These are phyloP conservation scores for Thyatira batis DNA, from an alignment of 2,888 invertebrate species.

Conservation along the genomic window DNA sequence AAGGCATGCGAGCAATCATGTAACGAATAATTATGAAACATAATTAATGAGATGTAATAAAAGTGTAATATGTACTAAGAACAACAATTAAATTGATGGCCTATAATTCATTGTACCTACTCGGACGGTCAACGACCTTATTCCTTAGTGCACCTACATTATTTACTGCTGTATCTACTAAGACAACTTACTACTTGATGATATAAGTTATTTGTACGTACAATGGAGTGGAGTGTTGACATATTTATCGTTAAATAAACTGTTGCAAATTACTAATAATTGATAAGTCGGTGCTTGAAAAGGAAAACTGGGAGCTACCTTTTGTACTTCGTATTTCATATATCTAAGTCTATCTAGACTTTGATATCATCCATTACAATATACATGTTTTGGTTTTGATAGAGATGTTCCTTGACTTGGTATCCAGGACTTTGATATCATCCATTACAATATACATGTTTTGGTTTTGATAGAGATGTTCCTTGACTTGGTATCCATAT, in stretches of 20 bases:
- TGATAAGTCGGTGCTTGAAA: neutral
- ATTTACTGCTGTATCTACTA: neutral
- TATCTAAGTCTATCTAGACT: neutral
- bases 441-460: neutral
- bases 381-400: neutral
- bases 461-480: too few relatives aligned
- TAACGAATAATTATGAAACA: neutral
- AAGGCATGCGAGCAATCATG: neutral
- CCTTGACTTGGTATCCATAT: too few relatives aligned
- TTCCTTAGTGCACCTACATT: conserved; percentile 6
- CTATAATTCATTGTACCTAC: neutral
- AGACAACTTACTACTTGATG: neutral
- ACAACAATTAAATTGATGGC: neutral
- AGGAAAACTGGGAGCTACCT: neutral
- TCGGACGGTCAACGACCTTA: conserved; percentile 28
- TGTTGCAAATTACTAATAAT: neutral
- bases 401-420: too few relatives aligned
- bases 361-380: neutral
- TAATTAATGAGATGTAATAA: neutral
- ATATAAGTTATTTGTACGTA: neutral
- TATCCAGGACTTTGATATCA: neutral
- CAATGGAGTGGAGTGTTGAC: neutral
- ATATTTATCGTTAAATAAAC: neutral
- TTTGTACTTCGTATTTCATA: neutral
- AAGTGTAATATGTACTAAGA: neutral